These are phyloP conservation scores for Trichonephila inaurata DNA, from an alignment of 1,140 invertebrate species.

Conservation along the genomic window DNA sequence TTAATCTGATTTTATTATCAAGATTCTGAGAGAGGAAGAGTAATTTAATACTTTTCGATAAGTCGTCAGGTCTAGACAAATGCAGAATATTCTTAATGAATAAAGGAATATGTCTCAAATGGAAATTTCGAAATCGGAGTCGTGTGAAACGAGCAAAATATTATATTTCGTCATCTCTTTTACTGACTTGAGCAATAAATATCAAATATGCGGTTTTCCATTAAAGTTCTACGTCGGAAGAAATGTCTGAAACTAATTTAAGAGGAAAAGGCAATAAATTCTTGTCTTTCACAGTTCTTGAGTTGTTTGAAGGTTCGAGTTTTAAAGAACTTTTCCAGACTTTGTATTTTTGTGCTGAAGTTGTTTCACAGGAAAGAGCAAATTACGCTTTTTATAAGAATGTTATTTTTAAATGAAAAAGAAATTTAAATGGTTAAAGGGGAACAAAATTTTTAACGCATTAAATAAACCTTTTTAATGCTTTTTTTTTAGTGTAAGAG, in stretches of 20 bases:
- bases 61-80: constrained; percentile 37
- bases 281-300: background rate
- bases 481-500: too few species aligned
- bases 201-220: constrained; percentile 25
- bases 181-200: background rate
- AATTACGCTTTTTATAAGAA: too few species aligned
- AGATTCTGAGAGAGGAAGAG: background rate
- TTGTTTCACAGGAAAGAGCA: background rate
- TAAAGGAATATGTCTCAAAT: background rate
- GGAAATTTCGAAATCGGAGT: constrained; percentile 35
- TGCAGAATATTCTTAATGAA: background rate
- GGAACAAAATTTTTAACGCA: too few species aligned
- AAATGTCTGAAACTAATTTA: constrained; percentile 26
- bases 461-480: too few species aligned
- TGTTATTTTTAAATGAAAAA: too few species aligned
- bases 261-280: constrained; percentile 10
- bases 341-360: background rate
- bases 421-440: too few species aligned
- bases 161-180: constrained; percentile 2
- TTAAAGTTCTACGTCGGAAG: background rate
- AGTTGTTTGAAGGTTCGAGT: background rate
- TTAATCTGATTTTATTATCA: background rate
- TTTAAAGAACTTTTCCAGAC: background rate
- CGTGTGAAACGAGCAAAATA: constrained; percentile 14
- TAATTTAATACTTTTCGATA: constrained; percentile 42